A percentile compares a stretch with the other conserved stretches of the same genome.
Conservation (phyloP, 2,113 vertebrate species). For the Prunella fulvescens region DNA sequence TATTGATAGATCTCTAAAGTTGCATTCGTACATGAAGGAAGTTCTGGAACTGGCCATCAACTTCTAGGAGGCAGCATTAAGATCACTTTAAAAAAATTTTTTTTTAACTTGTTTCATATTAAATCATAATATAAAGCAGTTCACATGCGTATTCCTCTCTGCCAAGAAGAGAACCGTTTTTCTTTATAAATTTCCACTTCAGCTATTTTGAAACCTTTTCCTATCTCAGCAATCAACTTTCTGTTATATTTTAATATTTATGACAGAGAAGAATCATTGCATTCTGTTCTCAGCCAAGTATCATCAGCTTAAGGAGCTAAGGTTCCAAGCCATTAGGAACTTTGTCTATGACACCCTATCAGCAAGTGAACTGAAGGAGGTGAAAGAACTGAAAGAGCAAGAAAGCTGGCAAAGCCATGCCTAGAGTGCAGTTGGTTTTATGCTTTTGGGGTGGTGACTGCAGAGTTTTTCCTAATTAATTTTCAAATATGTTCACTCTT, state of each 20-base stretch:
- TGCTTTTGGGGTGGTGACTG: neutral
- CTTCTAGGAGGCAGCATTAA: neutral
- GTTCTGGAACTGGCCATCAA: neutral
- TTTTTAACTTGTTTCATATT: neutral
- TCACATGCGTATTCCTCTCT: neutral
- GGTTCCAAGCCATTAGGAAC: neutral
- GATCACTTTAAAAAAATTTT: neutral
- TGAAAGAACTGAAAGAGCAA: neutral
- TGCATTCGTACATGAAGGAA: neutral
- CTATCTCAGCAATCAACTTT: neutral
- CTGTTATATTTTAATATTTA: neutral
- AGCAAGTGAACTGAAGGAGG: neutral
- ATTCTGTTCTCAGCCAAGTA: neutral
- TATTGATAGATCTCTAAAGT: neutral
- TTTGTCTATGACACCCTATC: neutral
- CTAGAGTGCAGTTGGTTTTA: neutral
- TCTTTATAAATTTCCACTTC: neutral
- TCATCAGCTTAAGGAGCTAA: neutral
- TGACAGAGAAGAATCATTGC: neutral
- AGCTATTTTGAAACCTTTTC: neutral
- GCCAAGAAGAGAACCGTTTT: neutral
- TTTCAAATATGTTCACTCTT: neutral
- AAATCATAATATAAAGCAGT: neutral
- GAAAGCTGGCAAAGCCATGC: neutral
- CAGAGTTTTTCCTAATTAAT: neutral